Evolutionary conservation across 2,888 invertebrate genomes (phyloP).

Genomic region (Thecophora atra): DNA sequence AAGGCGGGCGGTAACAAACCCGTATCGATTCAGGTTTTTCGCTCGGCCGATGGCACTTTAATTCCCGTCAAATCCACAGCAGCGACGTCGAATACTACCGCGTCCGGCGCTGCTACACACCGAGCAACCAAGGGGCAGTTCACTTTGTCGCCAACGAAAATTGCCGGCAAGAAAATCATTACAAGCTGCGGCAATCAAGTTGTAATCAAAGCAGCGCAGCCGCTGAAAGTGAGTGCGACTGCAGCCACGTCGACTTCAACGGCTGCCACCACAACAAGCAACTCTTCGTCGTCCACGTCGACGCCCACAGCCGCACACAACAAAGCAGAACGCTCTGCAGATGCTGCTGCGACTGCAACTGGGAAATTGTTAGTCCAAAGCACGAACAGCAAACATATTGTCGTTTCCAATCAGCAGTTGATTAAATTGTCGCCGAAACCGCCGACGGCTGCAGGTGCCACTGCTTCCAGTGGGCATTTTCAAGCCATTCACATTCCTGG

Average conservation of each 20-base stretch:
- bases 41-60: conserved; percentile 51
- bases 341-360: neutral
- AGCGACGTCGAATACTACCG: conserved; percentile 14
- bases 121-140: conserved; percentile 46
- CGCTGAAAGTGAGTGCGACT: conserved; percentile 35
- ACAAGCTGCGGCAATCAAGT: conserved; percentile 45
- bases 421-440: conserved; percentile 60
- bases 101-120: conserved; percentile 4
- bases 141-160: conserved; percentile 48
- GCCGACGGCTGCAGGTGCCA: conserved; percentile 26
- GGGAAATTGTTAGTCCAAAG: conserved; percentile 57
- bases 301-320: neutral
- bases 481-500: conserved; percentile 61
- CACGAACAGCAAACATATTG: conserved; percentile 56
- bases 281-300: neutral
- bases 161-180: conserved; percentile 49
- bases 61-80: conserved; percentile 49
- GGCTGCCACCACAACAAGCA: neutral
- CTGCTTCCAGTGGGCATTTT: conserved; percentile 46
- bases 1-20: conserved; percentile 42
- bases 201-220: conserved; percentile 44
- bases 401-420: conserved; percentile 59
- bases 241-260: conserved; percentile 37
- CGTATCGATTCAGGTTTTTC: conserved; percentile 55
- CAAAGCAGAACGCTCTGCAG: too few relatives aligned